phyloP scores from a whole-genome alignment of 2,888 invertebrate species.

The Callyntrura sp. region DNA sequence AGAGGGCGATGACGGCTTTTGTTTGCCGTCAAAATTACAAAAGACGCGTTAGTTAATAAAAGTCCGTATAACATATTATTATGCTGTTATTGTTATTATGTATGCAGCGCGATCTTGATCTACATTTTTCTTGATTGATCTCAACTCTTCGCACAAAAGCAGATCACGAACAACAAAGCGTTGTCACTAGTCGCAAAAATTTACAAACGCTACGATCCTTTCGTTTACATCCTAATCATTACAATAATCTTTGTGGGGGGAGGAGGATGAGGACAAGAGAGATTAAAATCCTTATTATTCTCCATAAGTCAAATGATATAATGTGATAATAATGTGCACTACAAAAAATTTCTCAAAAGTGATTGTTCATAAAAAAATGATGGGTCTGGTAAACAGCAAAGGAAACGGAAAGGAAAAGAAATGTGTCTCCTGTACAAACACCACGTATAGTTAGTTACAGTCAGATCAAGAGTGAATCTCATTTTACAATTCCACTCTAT shows the following conservation, averaged over 20 bases:
- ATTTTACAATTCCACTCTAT: too few species aligned
- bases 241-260: not conserved
- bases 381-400: not conserved
- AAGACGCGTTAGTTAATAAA: constrained; percentile 60
- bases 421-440: not conserved
- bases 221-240: constrained; percentile 8
- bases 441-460: not conserved
- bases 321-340: too few species aligned
- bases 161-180: constrained; percentile 56
- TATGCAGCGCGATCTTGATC: constrained; percentile 66
- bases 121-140: constrained; percentile 69
- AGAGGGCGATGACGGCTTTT: constrained; percentile 53
- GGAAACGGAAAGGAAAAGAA: too few species aligned
- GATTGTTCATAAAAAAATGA: too few species aligned
- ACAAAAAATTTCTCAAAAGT: too few species aligned
- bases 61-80: constrained; percentile 45
- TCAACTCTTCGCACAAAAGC: constrained; percentile 16
- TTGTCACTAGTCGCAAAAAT: constrained; percentile 15
- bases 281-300: constrained; percentile 14
- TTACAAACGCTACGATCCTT: constrained; percentile 10
- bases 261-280: not conserved
- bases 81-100: constrained; percentile 4
- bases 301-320: too few species aligned
- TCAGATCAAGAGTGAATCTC: too few species aligned
- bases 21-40: constrained; percentile 56